Evolutionary conservation across 2,888 invertebrate genomes (phyloP), one percentile per base, ranked within the genome.

Genomic region (Hypselothyrea guttata): DNA sequence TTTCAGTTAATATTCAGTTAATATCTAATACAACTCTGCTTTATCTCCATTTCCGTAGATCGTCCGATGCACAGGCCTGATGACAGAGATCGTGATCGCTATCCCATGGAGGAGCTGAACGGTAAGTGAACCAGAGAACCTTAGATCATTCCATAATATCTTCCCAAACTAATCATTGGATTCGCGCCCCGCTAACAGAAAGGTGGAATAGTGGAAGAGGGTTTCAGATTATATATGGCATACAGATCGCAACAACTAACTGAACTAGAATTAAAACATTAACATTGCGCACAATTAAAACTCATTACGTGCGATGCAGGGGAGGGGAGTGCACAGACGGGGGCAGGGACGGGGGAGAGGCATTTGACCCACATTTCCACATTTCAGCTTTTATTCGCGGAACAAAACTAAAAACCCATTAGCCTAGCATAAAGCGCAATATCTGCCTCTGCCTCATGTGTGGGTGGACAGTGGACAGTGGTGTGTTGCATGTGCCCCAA

Each of bases 341-440:
- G 18, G 18, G 18, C 31, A 4, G 22, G 30, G 13, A 7, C n/a
- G 11, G 7, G 34, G 31, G 8, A 53, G 35, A 16, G 63, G 48
- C 71, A 71, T 71, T 75, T 86, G 86, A 86, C 84, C 84, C 73
- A 86, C 75, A 84, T 85, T 75, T 56, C 45, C 7, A 44, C 18
- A 15, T 16, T 35, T 49, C 54, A 55, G 63, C 77, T 73, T 73
- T 84, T 81, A 84, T 81, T 84, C 61, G 73, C 65, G 63, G 76
- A 78, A 83, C 78, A 78, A 73, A 79, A 79, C 79, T 79, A 78
- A 83, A 71, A 71, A 73, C 58, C 79, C 83, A 78, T 78, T 83
- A 76, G 75, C 58, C 55, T 22, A 61, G 59, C 79, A 82, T 71
- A 78, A 75, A 71, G 83, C 71, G 51, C 63, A 62, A 60, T 57